phyloP scores from a whole-genome alignment of 1,140 invertebrate species.

The Galendromus occidentalis region DNA sequence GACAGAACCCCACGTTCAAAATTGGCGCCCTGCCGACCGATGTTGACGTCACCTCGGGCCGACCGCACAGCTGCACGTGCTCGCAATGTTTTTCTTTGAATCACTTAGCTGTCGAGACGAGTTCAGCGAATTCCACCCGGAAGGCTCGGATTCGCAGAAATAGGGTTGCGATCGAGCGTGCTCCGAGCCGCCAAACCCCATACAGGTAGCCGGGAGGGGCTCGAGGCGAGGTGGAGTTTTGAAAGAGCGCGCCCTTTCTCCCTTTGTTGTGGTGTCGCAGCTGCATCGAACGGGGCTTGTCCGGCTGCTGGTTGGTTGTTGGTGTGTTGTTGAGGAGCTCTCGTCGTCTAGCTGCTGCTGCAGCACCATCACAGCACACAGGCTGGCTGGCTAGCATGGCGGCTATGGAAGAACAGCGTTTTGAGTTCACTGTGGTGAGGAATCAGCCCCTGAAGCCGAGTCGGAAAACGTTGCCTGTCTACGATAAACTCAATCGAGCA shows the following conservation, averaged over 20 bases:
- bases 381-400: slow-evolving; percentile 11
- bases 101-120: background rate
- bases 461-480: background rate
- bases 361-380: background rate
- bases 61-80: background rate
- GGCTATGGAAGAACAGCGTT: background rate
- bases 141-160: background rate
- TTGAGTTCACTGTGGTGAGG: background rate
- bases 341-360: background rate
- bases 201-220: too few relatives aligned
- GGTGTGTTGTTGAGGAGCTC: slow-evolving; percentile 7
- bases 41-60: background rate
- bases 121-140: background rate
- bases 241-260: background rate
- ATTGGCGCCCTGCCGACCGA: background rate
- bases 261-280: background rate
- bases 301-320: background rate
- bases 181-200: too few relatives aligned
- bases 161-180: too few relatives aligned
- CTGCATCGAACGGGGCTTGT: background rate
- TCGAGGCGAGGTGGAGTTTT: background rate
- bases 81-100: slow-evolving; percentile 2
- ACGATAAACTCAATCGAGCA: background rate
- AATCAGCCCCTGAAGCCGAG: background rate
- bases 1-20: background rate